Evolutionary conservation across 1,140 invertebrate genomes (phyloP), one percentile per base, ranked within the genome.

Genomic region (Drosophila murphyi): DNA sequence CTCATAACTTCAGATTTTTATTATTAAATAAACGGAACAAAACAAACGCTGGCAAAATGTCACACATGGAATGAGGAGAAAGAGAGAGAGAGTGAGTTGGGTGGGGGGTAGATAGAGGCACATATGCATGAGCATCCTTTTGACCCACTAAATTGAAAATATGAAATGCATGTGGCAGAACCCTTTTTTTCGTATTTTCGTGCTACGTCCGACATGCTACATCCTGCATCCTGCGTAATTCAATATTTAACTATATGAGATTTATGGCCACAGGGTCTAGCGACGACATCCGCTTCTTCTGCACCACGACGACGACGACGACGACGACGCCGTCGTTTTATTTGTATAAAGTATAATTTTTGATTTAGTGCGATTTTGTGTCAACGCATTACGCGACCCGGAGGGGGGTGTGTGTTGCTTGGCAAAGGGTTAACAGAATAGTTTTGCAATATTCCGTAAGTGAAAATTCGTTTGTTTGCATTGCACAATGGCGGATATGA

Each of bases 201-300:
- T 43, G 10, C 10, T 20, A 20, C 59, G 62, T 62, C 57, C 57
- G 20, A 60, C 29, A 31, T 32, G 29, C 12, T 34, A 47, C 55
- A 41, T 69, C 37, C 54, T 35, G 56, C 55, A 80, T 85, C 83
- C 83, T 77, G 80, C 78, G 85, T 91, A 91, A 91, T 91, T 91
- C 88, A 91, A 91, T 91, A 91, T 91, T 91, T 91, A 82, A 91
- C 89, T 91, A 91, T 83, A 83, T 80, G 78, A 91, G 88, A 91
- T 91, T 91, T 91, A 91, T 91, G 80, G 81, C 76, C 76, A 83
- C 85, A 81, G 80, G 85, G 64, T 72, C 56, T 69, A 73, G 80
- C 67, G 73, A 31, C 28, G 62, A 79, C 77, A 88, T 83, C 80
- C 78, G 85, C 5, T 31, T 34, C 6, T 55, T 50, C 20, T 10